A percentile compares a stretch with the other conserved stretches of the same genome.
phyloP scores from a whole-genome alignment of 1,140 invertebrate species.

The Uloborus diversus region DNA sequence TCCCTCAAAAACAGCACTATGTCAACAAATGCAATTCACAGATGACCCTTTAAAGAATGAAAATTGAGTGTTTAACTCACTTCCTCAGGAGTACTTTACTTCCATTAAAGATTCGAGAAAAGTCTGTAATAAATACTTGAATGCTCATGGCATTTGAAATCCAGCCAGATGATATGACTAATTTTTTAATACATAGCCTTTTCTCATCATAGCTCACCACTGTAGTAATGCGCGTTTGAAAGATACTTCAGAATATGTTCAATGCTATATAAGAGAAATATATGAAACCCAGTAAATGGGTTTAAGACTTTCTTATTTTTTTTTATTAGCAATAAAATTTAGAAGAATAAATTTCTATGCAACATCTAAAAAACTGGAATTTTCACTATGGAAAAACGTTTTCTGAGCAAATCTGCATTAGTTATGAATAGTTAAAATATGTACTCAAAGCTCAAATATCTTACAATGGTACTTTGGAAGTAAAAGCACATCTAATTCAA shows the following conservation, averaged over 20 bases:
- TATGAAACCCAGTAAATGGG: slow-evolving; percentile 42
- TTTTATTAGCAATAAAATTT: slow-evolving; percentile 49
- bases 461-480: slow-evolving; percentile 54
- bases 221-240: slow-evolving; percentile 34
- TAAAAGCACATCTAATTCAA: slow-evolving; percentile 54
- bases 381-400: slow-evolving; percentile 54
- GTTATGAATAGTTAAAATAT: slow-evolving; percentile 54
- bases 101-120: too few species aligned
- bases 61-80: too few species aligned
- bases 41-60: slow-evolving; percentile 30
- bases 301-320: slow-evolving; percentile 34
- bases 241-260: slow-evolving; percentile 41
- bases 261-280: slow-evolving; percentile 48
- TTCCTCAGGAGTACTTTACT: too few species aligned
- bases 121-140: neutral
- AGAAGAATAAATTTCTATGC: slow-evolving; percentile 54
- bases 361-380: slow-evolving; percentile 53
- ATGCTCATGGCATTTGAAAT: neutral
- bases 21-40: slow-evolving; percentile 39
- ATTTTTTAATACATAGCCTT: slow-evolving; percentile 23
- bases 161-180: slow-evolving; percentile 35
- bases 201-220: slow-evolving; percentile 2
- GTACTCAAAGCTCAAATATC: slow-evolving; percentile 55
- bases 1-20: slow-evolving; percentile 41
- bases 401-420: slow-evolving; percentile 55